Base-by-base conservation (phyloP, 2,113 vertebrate species). In the Brienomyrus longianalis region DNA sequence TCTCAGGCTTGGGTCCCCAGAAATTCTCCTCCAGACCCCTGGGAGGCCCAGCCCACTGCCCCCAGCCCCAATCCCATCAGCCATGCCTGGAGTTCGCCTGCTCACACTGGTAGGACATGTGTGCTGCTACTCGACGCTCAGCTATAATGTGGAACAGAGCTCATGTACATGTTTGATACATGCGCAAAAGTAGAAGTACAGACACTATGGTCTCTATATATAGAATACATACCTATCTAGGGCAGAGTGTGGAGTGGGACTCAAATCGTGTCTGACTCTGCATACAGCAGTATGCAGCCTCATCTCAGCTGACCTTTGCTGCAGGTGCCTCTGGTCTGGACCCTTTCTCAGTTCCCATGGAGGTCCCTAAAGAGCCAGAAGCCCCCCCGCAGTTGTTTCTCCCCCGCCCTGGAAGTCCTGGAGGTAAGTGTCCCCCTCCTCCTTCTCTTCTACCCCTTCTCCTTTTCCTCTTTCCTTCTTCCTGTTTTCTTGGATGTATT, bases 41-140 rank as follows among this genome's bases (percentile, higher is more conserved):
- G 97, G 98, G 96, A 97, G 90, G 93, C 96, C 91, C 94, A 94
- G 59, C 95, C 96, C 92, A 91, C 89, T 86, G 93, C 92, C 66
- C 90, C 93, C 74, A 94, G 93, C 94, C 93, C 95, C 93, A 90
- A 84, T 13, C 0, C 93, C 90, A 87, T 93, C 93, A 1, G 93
- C 89, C 43, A 90, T 31, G 1, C 59, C 88, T 56, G 96, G 95
- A 92, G 95, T 94, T 86, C 91, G 90, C 91, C 92, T 85, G 88
- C 91, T 83, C 92, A 94, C 3, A 54, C 70, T 89, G 94, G 95
- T 95, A 9, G n/a, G 74, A 43, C 70, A 19, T 5, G 15, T 17
- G 70, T 93, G 92, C 17, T 80, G 13, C 11, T 43, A 2, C 47
- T 70, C 54, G 45, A 59, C 23, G 90, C 15, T 90, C 86, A 91